These are phyloP conservation scores for Rhinoraja longicauda DNA, from an alignment of 2,797 vertebrate genomes.

Conservation along the genomic window DNA sequence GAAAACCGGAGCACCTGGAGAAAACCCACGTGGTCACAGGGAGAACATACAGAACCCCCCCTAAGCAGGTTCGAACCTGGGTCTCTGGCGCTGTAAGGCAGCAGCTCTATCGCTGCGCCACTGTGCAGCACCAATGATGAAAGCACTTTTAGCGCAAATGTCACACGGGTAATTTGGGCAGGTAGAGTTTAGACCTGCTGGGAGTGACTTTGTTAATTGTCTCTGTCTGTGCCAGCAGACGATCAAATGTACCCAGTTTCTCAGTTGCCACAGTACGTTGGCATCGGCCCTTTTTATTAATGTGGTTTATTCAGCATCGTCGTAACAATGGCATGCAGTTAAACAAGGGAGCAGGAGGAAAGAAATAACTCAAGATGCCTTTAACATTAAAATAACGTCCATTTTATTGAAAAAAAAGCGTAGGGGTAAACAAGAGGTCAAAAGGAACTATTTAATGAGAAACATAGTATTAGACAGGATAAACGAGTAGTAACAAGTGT, in stretches of 20 bases:
- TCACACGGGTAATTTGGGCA: neutral
- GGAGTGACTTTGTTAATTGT: slow-evolving; percentile 15
- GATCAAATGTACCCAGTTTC: neutral
- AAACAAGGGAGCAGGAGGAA: slow-evolving; percentile 15
- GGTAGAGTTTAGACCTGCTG: slow-evolving; percentile 9
- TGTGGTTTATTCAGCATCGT: neutral
- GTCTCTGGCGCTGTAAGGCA: no score
- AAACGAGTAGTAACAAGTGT: slow-evolving; percentile 36
- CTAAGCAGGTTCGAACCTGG: no score
- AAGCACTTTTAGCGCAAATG: slow-evolving; percentile 10
- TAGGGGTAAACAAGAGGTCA: slow-evolving; percentile 39
- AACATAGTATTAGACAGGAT: slow-evolving; percentile 31
- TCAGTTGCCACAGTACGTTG: neutral
- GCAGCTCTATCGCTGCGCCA: no score
- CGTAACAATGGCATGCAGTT: neutral
- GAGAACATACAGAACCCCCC: no score
- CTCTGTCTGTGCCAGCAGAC: slow-evolving; percentile 7
- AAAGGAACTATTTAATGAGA: slow-evolving; percentile 38
- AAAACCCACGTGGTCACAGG: no score
- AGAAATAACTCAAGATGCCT: slow-evolving; percentile 31
- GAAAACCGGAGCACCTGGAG: no score
- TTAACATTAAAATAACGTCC: slow-evolving; percentile 34
- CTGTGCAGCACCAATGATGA: no score
- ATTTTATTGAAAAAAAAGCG: slow-evolving; percentile 33
- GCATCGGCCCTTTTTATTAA: neutral